Base-by-base conservation (phyloP, 2,888 invertebrate genomes). In the Gortyna flavago region DNA sequence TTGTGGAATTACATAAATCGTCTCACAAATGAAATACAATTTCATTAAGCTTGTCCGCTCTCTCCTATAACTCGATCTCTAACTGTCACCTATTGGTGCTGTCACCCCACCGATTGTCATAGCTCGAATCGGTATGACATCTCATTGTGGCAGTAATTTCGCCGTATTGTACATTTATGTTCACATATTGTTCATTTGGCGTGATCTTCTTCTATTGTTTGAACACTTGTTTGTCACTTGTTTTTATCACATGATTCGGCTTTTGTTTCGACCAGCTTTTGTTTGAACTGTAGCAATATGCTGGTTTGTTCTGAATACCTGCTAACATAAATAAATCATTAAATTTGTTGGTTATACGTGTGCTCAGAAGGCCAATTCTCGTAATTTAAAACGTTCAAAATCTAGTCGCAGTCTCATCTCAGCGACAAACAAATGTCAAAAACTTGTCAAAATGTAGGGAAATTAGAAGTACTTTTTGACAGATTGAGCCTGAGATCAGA, bases 111-210 rank as follows among this genome's bases (percentile, higher is more conserved):
- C 91, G 90, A 93, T 92, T 93, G 93, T 93, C 94, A 92, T 87
- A 90, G 90, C 84, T 87, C 83, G 91, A 93, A 93, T 94, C 93
- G 91, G 88, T 93, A 91, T 94, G 95, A 95, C 95, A 95, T 93
- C 92, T 92, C 93, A 93, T 93, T 95, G 96, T 95, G 93, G 92
- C 89, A 90, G 93, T 95, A 95, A 96, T 96, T 95, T 95, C 91
- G 88, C 88, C 82, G 92, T 91, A 96, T 96, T 96, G 96, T 96
- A 94, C 94, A 91, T 93, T 94, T 94, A 91, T 92, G 91, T 90
- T 91, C 90, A 75, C 92, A 91, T 93, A 92, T 90, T 92, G 93
- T 88, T 90, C 89, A 86, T 85, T 88, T 89, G 88, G 85, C 87
- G 85, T 82, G 84, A 88, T 89, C 84, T 87, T 86, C 76, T 80